These are phyloP conservation scores for Acrocephalus scirpaceus DNA, from an alignment of 2,797 vertebrate genomes.

Conservation along the genomic window DNA sequence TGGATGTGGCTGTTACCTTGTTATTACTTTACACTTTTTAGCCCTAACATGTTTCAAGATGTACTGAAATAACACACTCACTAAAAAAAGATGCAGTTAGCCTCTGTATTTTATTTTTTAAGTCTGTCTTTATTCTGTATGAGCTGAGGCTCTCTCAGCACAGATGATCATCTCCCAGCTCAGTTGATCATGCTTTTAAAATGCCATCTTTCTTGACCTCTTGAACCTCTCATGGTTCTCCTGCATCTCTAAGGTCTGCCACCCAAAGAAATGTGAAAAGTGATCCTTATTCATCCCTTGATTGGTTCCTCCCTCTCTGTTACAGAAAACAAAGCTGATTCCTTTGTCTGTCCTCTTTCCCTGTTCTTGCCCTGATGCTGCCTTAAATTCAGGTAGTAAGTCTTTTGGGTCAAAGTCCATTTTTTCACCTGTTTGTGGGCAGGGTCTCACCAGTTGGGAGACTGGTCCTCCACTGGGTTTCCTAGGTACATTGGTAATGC, in stretches of 20 bases:
- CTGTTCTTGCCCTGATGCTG: neutral
- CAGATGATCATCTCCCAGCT: neutral
- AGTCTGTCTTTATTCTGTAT: neutral
- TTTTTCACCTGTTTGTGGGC: neutral
- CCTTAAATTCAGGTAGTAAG: neutral
- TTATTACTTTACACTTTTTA: neutral
- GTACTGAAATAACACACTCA: neutral
- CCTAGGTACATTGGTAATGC: neutral
- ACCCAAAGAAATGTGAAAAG: neutral
- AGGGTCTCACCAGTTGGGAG: accelerated
- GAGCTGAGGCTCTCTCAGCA: neutral
- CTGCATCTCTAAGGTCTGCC: neutral
- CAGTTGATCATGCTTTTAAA: neutral
- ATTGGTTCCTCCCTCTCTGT: neutral
- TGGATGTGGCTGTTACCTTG: neutral
- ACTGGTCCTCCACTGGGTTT: neutral
- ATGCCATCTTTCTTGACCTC: neutral
- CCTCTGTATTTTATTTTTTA: neutral
- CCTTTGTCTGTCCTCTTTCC: neutral
- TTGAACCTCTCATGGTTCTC: neutral
- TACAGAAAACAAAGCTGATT: neutral
- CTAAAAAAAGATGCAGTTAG: neutral
- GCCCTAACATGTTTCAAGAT: neutral
- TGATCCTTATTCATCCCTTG: neutral
- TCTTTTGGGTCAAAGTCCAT: neutral